A percentile compares a stretch with the other conserved stretches of the same genome.
Evolutionary conservation across 2,888 invertebrate species (phyloP).

Genomic region (Tetheella fluctuosa): DNA sequence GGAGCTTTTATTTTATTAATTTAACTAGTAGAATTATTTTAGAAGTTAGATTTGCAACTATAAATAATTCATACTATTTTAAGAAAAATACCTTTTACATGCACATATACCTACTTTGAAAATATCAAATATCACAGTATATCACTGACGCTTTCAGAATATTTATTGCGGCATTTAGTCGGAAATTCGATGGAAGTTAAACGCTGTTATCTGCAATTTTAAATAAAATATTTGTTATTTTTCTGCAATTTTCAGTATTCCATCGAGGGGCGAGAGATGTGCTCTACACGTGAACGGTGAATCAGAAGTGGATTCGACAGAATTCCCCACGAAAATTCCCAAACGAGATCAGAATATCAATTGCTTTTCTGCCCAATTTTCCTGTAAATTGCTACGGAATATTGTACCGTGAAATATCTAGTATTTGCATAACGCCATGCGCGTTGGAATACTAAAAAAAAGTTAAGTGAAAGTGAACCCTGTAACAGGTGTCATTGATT

Average conservation of each 20-base stretch:
- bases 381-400: conserved; percentile 74
- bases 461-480: conserved; percentile 66
- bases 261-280: conserved; percentile 38
- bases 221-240: conserved; percentile 39
- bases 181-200: not conserved
- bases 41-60: too few relatives aligned
- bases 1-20: not conserved
- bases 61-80: too few relatives aligned
- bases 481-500: conserved; percentile 74
- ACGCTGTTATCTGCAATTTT: conserved; percentile 14
- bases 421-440: conserved; percentile 70
- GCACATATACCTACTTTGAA: too few relatives aligned
- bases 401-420: conserved; percentile 69
- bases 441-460: conserved; percentile 58
- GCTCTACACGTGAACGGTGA: conserved; percentile 59
- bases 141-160: not conserved
- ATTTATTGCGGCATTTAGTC: not conserved
- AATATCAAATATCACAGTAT: not conserved
- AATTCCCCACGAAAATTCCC: conserved; percentile 70
- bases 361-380: conserved; percentile 75
- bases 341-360: conserved; percentile 79
- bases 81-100: too few relatives aligned
- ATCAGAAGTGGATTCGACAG: conserved; percentile 65
- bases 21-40: not conserved
- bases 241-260: conserved; percentile 40